phyloP scores from a whole-genome alignment of 2,113 vertebrate species.

The Psittacula cyanocephala region DNA sequence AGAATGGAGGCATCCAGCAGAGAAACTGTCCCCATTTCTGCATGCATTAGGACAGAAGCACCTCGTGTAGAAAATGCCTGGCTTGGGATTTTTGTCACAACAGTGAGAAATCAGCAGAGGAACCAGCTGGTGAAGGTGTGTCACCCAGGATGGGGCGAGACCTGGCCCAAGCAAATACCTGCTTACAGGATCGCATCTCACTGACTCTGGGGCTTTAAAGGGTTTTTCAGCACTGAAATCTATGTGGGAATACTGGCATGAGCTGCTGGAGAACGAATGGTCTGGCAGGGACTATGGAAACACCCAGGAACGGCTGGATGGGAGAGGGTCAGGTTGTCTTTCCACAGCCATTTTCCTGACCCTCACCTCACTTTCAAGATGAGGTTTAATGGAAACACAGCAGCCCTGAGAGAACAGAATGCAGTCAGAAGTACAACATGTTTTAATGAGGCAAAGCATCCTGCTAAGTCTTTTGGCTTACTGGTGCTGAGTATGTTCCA shows the following conservation, averaged over 20 bases:
- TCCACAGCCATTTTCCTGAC: not conserved
- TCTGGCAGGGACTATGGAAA: not conserved
- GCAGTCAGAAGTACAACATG: not conserved
- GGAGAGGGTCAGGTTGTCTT: not conserved
- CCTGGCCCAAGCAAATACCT: not conserved
- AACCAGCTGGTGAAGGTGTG: not conserved
- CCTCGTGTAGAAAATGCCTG: not conserved
- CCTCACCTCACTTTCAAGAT: not conserved
- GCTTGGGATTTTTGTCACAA: not conserved
- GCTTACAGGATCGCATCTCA: not conserved
- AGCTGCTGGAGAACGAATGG: not conserved
- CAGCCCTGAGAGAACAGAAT: not conserved
- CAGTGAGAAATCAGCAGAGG: not conserved
- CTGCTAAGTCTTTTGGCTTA: not conserved
- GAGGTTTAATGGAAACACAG: not conserved
- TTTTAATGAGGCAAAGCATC: conserved; percentile 44
- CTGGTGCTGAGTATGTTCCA: conserved; percentile 19
- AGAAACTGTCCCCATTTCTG: not conserved
- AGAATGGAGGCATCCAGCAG: not conserved
- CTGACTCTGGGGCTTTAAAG: not conserved
- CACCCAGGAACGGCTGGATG: not conserved
- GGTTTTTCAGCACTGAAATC: not conserved
- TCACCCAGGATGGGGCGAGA: fast-evolving
- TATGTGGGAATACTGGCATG: fast-evolving
- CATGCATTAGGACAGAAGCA: not conserved